Conservation (phyloP, 2,797 vertebrate genomes). For the Onychomys leucogaster region DNA sequence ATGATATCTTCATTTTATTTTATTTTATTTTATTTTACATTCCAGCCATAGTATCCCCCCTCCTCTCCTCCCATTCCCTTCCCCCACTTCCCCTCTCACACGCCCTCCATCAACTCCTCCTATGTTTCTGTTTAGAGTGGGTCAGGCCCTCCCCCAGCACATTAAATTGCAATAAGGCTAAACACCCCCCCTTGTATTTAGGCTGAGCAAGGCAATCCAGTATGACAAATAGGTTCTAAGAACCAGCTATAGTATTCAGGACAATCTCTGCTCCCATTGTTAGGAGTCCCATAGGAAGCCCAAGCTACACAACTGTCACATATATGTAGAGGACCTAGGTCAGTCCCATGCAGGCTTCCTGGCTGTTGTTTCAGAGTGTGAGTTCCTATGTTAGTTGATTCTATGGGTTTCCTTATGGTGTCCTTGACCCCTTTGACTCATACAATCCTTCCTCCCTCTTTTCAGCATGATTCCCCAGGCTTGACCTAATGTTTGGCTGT, state of each 20-base stretch:
- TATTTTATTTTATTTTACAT: background rate
- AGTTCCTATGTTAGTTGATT: background rate
- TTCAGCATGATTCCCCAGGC: background rate
- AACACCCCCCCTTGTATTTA: background rate
- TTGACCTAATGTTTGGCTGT: background rate
- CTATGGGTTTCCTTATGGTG: background rate
- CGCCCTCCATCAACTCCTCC: background rate
- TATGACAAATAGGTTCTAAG: background rate
- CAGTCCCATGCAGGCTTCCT: background rate
- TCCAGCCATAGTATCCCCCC: background rate
- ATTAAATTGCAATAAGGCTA: background rate
- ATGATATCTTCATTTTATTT: conserved; percentile 20
- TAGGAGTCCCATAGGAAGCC: background rate
- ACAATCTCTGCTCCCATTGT: background rate
- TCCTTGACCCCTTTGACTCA: background rate
- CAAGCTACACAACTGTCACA: background rate
- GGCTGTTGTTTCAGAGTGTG: background rate
- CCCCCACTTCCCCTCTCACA: too few relatives aligned
- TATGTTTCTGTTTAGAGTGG: background rate
- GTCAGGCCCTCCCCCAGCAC: background rate
- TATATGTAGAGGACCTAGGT: background rate
- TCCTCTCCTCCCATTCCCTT: background rate
- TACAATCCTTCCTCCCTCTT: background rate
- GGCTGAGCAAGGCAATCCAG: background rate
- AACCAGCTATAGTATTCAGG: background rate